Conservation (phyloP, 2,113 vertebrate genomes). For the Ceyx cyanopectus region DNA sequence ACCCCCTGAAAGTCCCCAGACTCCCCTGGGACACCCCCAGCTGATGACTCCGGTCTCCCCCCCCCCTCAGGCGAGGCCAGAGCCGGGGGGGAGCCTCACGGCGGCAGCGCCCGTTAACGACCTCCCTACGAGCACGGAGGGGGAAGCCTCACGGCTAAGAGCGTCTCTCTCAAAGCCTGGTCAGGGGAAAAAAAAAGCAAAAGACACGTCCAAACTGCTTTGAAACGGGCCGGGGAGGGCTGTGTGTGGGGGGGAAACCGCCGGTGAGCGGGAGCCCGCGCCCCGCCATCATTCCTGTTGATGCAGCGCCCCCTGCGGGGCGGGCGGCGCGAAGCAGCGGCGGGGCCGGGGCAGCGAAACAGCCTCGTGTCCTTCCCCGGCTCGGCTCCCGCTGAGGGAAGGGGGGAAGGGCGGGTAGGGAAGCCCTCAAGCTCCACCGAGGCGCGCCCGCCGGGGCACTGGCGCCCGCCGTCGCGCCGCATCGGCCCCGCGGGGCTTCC, state of each 20-base stretch:
- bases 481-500: background rate
- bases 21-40: accelerated
- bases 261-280: background rate
- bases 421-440: background rate
- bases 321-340: background rate
- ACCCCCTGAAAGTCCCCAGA: accelerated
- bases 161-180: background rate
- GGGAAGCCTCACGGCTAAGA: accelerated
- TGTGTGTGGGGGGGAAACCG: too few relatives aligned
- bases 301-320: slow-evolving; percentile 56
- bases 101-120: background rate
- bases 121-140: background rate
- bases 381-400: too few relatives aligned
- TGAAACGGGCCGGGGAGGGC: accelerated
- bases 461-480: slow-evolving; percentile 16
- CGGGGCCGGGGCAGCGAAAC: too few relatives aligned
- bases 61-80: background rate
- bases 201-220: too few relatives aligned
- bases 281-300: background rate
- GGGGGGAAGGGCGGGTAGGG: background rate
- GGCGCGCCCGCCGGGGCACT: background rate
- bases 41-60: accelerated
- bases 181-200: background rate
- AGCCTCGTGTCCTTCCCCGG: too few relatives aligned
- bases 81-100: background rate